These are phyloP conservation scores for Hapalemur alaotrensis DNA, from an alignment of 2,797 vertebrate species.

Conservation along the genomic window DNA sequence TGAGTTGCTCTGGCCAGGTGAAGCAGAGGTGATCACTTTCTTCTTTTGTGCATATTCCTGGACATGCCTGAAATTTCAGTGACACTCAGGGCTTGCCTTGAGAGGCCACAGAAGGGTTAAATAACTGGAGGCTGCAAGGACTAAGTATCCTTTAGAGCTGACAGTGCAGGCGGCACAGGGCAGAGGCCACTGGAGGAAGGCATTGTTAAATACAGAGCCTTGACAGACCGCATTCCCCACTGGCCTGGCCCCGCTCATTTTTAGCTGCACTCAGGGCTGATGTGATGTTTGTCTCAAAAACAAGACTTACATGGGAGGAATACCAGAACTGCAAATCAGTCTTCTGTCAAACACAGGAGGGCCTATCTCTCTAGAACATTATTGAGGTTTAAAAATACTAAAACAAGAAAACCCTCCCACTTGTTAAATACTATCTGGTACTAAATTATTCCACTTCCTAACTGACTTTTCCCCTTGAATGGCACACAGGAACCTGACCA, in stretches of 20 bases:
- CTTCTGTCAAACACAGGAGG: not conserved
- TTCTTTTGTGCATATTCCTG: not conserved
- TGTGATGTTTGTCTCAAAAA: constrained; percentile 25
- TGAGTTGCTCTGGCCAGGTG: not conserved
- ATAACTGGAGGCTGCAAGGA: constrained; percentile 15
- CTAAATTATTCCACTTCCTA: not conserved
- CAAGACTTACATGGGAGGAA: not conserved
- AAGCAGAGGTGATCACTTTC: not conserved
- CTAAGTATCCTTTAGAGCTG: not conserved
- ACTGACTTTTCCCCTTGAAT: not conserved
- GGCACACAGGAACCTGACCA: not conserved
- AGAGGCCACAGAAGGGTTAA: not conserved
- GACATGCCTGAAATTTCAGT: not conserved
- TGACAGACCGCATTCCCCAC: not conserved
- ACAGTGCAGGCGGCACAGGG: not conserved
- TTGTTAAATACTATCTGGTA: not conserved
- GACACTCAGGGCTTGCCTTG: not conserved
- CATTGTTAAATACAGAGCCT: not conserved
- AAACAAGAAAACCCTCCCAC: not conserved
- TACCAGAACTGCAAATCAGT: not conserved
- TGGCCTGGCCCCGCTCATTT: not conserved
- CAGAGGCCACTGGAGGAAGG: not conserved
- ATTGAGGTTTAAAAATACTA: not conserved
- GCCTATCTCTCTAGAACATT: not conserved
- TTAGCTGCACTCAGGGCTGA: not conserved